A percentile compares a stretch with the other conserved stretches of the same genome.
phyloP scores from a whole-genome alignment of 2,797 vertebrate species.

The Enteromius fasciolatus region DNA sequence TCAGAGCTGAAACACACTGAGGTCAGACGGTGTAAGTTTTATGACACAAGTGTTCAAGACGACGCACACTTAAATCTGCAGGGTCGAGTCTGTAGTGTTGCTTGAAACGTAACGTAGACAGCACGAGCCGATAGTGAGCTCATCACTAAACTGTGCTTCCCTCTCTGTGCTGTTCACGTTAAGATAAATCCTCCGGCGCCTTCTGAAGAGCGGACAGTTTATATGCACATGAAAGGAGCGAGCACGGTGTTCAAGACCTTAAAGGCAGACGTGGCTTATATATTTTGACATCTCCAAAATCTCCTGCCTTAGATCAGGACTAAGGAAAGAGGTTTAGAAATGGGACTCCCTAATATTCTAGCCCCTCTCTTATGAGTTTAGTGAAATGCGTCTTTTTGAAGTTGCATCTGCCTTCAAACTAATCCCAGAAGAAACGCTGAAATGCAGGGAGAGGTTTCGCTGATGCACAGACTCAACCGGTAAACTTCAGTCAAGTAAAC shows the following conservation, averaged over 20 bases:
- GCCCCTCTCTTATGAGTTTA: neutral
- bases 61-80: neutral
- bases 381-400: conserved; percentile 11
- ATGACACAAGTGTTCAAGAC: conserved; percentile 15
- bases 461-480: neutral
- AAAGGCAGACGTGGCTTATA: conserved; percentile 19
- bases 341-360: conserved; percentile 14
- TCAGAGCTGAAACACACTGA: conserved; percentile 50
- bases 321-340: conserved; percentile 23
- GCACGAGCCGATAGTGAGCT: neutral
- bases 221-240: conserved; percentile 3
- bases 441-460: conserved; percentile 8
- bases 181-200: neutral
- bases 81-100: conserved; percentile 48
- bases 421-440: conserved; percentile 4
- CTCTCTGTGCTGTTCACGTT: conserved; percentile 3
- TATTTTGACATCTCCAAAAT: conserved; percentile 29
- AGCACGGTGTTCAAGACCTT: conserved; percentile 10
- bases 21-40: conserved; percentile 15
- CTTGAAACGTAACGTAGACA: neutral
- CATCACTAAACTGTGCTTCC: neutral
- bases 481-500: conserved; percentile 37
- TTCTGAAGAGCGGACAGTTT: neutral
- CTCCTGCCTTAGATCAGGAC: conserved; percentile 6
- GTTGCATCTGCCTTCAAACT: conserved; percentile 18